Evolutionary conservation across 1,140 invertebrate species (phyloP).

Genomic region (Chionoecetes opilio): DNA sequence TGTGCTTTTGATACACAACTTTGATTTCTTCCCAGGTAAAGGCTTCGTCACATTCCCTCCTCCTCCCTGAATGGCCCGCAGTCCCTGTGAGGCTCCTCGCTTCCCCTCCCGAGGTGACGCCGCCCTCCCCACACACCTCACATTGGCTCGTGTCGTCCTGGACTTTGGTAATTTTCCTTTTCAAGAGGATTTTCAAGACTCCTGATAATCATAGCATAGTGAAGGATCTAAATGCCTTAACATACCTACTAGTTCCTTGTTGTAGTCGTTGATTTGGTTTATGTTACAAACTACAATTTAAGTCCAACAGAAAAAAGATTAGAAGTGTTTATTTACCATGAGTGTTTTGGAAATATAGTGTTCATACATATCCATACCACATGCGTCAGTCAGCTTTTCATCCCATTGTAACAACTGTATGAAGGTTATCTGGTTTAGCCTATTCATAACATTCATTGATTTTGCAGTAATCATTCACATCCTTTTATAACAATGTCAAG

Average conservation of each 20-base stretch:
- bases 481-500: background rate
- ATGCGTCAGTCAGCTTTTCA: background rate
- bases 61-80: background rate
- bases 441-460: slow-evolving; percentile 17
- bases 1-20: slow-evolving; percentile 62
- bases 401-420: background rate
- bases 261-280: background rate
- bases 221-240: slow-evolving; percentile 19
- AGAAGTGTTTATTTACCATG: no score
- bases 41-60: background rate
- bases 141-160: background rate
- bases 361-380: no score
- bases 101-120: background rate
- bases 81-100: background rate
- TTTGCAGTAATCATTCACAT: background rate
- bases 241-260: background rate
- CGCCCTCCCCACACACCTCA: background rate
- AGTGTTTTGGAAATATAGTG: no score
- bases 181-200: background rate
- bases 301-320: no score
- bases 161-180: background rate
- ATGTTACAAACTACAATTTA: background rate
- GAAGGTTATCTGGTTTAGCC: background rate
- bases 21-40: slow-evolving; percentile 66
- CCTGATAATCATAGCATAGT: background rate